A percentile compares a stretch with the other conserved stretches of the same genome.
Evolutionary conservation across 2,888 invertebrate genomes (phyloP).

Genomic region (Prenolepis imparis): DNA sequence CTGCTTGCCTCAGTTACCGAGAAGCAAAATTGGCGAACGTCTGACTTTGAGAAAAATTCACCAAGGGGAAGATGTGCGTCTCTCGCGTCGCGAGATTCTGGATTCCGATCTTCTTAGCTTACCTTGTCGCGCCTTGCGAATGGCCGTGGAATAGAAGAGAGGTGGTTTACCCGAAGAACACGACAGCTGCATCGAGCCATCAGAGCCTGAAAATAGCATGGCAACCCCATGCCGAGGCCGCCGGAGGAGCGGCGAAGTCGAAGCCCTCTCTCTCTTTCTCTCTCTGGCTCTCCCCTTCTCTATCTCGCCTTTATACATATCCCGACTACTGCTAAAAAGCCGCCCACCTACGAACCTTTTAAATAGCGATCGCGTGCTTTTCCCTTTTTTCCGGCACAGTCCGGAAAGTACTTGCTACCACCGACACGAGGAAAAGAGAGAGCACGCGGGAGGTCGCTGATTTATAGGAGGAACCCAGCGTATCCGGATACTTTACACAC

Average conservation of each 20-base stretch:
- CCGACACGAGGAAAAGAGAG: conserved; percentile 62
- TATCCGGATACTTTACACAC: conserved; percentile 79
- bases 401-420: conserved; percentile 65
- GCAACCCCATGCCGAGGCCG: conserved; percentile 83
- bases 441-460: conserved; percentile 65
- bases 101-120: conserved; percentile 66
- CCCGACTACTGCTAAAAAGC: conserved; percentile 64
- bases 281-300: conserved; percentile 6
- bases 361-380: conserved; percentile 75
- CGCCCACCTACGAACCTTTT: conserved; percentile 74
- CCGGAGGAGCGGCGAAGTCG: conserved; percentile 65
- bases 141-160: conserved; percentile 82
- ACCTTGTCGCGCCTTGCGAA: conserved; percentile 73
- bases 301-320: conserved; percentile 52
- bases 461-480: conserved; percentile 78
- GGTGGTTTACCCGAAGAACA: conserved; percentile 82
- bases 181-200: conserved; percentile 82
- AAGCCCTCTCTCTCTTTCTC: conserved; percentile 60
- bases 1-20: neutral
- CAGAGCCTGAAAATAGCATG: conserved; percentile 78
- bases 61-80: conserved; percentile 19
- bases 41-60: conserved; percentile 24
- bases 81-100: conserved; percentile 58
- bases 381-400: conserved; percentile 61
- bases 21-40: neutral